These are phyloP conservation scores for Perizoma affinitatum DNA, from an alignment of 2,888 invertebrate genomes.

Conservation along the genomic window DNA sequence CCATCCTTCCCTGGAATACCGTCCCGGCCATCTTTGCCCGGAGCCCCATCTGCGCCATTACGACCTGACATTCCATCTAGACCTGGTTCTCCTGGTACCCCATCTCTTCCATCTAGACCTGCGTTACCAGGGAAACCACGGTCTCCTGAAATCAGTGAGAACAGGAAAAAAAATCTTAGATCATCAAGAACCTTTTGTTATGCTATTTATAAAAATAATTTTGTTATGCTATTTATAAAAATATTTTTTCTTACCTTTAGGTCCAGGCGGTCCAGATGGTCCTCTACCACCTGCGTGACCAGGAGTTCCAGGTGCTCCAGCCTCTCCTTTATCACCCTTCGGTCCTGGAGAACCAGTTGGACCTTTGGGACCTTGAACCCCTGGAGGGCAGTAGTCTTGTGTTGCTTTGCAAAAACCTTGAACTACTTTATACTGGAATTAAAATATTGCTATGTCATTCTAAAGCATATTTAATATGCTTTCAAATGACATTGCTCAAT, in stretches of 20 bases:
- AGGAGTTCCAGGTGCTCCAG: conserved; percentile 88
- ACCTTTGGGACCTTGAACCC: conserved; percentile 86
- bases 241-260: conserved; percentile 77
- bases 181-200: background rate
- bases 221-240: no score
- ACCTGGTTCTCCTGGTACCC: conserved; percentile 95
- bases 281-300: conserved; percentile 89
- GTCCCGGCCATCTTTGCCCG: conserved; percentile 90
- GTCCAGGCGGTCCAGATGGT: conserved; percentile 85
- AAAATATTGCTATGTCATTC: background rate
- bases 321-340: conserved; percentile 86
- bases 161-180: background rate
- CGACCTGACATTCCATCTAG: conserved; percentile 93
- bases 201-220: no score
- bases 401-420: conserved; percentile 93
- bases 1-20: conserved; percentile 88
- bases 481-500: no score
- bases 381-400: conserved; percentile 91
- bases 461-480: background rate
- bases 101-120: conserved; percentile 94
- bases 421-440: conserved; percentile 89
- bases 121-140: conserved; percentile 88
- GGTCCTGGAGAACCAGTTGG: conserved; percentile 84
- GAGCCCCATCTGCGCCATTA: conserved; percentile 91
- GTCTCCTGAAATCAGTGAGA: conserved; percentile 75